Evolutionary conservation across 37 sponge, comb jelly and placozoan species (phyloP), one percentile per base, ranked within the genome.

Genomic region (Sycon ciliatum): DNA sequence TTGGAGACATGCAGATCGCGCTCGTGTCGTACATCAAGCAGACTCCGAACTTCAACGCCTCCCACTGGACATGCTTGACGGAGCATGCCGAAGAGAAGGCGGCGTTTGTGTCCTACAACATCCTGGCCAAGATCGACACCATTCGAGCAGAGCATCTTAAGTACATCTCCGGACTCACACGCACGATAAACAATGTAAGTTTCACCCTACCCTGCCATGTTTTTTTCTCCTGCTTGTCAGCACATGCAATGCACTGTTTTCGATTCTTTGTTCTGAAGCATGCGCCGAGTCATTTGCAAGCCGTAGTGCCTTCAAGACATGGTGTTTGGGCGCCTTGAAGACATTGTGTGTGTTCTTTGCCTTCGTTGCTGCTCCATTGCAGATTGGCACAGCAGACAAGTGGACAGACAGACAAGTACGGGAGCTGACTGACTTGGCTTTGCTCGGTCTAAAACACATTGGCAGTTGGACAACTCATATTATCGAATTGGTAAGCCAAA

Each of bases 1-100:
- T 88, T 71, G 97, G 97, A 67, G 97, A 95, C 70, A 86, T 95
- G 23, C 89, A 87, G 76, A 95, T 95, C 32, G 75, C 79, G 34
- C 62, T 95, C 36, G 72, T 86, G 1, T 75, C 75, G 65, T 85
- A 82, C 67, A 82, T 91, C 52, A 68, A 71, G 58, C 74, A 85
- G 37, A 65, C 85, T 55, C 70, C 78, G 34, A 89, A 91, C 78
- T 84, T 80, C 38, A 92, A 95, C 67, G 65, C 86, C 28, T 83
- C 89, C 46, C 82, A 80, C 65, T 95, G 97, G 97, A 88, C 89
- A 27, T 95, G 97, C 69, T 85, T 86, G 65, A 91, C 77, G 27
- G 93, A 95, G 36, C 71, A 79, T 34, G 77, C 81, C 32, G 97
- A 91, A 56, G 93, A 91, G 78, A 85, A 89, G 77, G 80, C 74